Evolutionary conservation across 1,140 invertebrate species (phyloP), one percentile per base, ranked within the genome.

Genomic region (Philopotamus ludificatus): DNA sequence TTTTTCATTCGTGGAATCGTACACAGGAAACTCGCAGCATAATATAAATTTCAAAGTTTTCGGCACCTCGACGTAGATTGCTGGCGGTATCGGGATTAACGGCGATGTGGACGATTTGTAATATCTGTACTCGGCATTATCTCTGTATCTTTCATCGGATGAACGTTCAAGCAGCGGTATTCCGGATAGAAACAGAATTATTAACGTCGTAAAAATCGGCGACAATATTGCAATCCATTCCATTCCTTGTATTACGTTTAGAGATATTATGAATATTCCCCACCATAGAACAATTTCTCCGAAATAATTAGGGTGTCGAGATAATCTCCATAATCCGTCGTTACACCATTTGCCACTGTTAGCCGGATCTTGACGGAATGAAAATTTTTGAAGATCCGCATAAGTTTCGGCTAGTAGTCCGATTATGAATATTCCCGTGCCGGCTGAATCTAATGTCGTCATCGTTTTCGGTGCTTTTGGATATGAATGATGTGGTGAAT

Each of bases 261-360:
- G 77, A 0, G 92, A 92, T 74, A 95, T 92, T 42, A 93, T 85
- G 74, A 95, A 97, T 47, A 97, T 89, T 1, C 94, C 94, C 88
- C 92, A 94, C 95, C 95, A 97, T 1, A 97, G 82, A 0, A 93
- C 82, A 23, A 97, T 93, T 80, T 97, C 95, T 0, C 95, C 95
- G 77, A 97, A 95, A 74, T 97, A 97, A 76, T 97, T 97, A 0
- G 95, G 95, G 80, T 97, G 94, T 60, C 94, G 84, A 0, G 93
- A 95, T 12, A 94, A 73, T 44, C 88, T 86, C 95, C 95, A 97
- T 12, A 97, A 78, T 12, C 94, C 93, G 72, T 89, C 89, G 74
- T 93, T 91, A 73, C 93, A 95, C 89, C 92, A 92, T 77, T 90
- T 92, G 22, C 92, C 93, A 80, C 91, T 84, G 73, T 97, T 97